Evolutionary conservation across 2,113 vertebrate genomes (phyloP).

Genomic region (Chelonoidis abingdonii): DNA sequence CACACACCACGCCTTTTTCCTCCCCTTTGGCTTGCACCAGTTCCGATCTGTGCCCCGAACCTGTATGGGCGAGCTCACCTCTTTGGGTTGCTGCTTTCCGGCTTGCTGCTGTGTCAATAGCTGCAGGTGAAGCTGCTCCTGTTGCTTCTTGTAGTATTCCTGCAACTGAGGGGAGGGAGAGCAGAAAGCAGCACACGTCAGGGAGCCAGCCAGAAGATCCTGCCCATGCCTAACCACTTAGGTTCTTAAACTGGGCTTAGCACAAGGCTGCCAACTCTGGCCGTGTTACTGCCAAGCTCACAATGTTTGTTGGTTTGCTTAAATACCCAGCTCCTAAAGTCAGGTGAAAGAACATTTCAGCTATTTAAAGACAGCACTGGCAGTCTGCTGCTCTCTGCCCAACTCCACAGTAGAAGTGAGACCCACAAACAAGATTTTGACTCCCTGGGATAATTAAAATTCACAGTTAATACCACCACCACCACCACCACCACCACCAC

Average conservation of each 20-base stretch:
- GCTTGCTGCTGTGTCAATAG: conserved; percentile 96
- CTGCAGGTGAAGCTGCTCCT: conserved; percentile 98
- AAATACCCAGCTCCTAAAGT: not conserved
- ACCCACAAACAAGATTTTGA: not conserved
- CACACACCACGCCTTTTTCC: not conserved
- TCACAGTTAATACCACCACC: not conserved
- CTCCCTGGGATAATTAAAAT: not conserved
- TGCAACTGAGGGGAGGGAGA: conserved; percentile 85
- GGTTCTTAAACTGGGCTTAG: not conserved
- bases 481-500: too few species aligned
- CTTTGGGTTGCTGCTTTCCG: conserved; percentile 93
- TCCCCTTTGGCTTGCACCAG: not conserved
- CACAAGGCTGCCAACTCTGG: fast-evolving
- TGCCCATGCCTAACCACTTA: fast-evolving
- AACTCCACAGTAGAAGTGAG: not conserved
- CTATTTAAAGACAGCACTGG: not conserved
- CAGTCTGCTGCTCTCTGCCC: not conserved
- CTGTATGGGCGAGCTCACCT: conserved; percentile 83
- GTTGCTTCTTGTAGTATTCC: conserved; percentile 99
- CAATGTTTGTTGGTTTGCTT: not conserved
- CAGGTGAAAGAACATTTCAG: fast-evolving
- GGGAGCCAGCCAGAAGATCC: not conserved
- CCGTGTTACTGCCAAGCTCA: not conserved
- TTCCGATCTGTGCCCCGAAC: not conserved
- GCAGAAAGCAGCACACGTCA: not conserved